Conservation (phyloP, 1,140 invertebrate genomes). For the Archivesica marissinica region DNA sequence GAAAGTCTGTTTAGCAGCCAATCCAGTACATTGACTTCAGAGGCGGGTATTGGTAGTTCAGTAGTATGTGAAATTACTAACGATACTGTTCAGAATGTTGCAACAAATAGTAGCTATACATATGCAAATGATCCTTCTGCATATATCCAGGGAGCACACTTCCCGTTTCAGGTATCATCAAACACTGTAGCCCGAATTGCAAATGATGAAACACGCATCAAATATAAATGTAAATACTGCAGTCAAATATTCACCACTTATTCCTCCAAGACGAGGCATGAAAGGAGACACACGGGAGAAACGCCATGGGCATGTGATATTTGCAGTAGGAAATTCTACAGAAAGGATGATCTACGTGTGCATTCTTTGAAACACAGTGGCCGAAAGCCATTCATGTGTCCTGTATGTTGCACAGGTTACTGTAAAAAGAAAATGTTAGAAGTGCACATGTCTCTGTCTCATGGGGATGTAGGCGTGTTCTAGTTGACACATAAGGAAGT, state of each 20-base stretch:
- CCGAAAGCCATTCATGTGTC: conserved; percentile 11
- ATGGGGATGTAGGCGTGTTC: too few relatives aligned
- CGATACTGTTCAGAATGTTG: not conserved
- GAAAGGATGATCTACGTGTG: conserved; percentile 30
- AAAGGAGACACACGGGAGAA: conserved; percentile 29
- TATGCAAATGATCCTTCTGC: not conserved
- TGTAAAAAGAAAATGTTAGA: conserved; percentile 22
- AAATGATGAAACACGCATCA: not conserved
- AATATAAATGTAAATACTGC: not conserved
- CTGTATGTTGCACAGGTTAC: not conserved
- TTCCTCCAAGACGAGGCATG: conserved; percentile 4
- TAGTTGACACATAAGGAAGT: too few relatives aligned
- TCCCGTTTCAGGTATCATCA: not conserved
- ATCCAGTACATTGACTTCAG: not conserved
- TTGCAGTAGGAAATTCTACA: conserved; percentile 15
- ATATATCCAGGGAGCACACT: not conserved
- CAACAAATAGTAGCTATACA: not conserved
- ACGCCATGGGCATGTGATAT: conserved; percentile 7
- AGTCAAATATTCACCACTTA: not conserved
- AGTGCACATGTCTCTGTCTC: not conserved
- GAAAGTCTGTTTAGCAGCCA: not conserved
- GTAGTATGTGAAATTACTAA: not conserved
- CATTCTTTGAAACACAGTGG: conserved; percentile 24
- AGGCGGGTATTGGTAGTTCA: not conserved
- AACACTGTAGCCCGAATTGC: not conserved